Conservation (phyloP, 2,888 invertebrate genomes). For the Raillietiella orientalis region DNA sequence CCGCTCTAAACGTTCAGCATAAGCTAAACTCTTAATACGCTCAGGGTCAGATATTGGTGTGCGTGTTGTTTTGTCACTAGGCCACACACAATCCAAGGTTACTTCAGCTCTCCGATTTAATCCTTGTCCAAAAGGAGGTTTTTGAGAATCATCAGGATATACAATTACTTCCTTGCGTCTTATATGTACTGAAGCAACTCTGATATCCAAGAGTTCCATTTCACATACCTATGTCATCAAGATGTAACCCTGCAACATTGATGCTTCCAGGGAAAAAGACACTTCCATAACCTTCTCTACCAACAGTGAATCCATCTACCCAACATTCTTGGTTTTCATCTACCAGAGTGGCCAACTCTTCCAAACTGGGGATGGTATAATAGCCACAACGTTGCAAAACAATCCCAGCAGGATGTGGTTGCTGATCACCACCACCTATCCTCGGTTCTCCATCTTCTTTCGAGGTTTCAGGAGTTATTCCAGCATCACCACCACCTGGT, state of each 20-base stretch:
- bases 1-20: constrained; percentile 45
- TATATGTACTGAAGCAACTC: constrained; percentile 38
- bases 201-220: no score
- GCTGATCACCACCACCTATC: not conserved
- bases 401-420: constrained; percentile 37
- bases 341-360: constrained; percentile 33
- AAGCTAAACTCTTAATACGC: constrained; percentile 43
- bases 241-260: constrained; percentile 47
- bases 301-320: constrained; percentile 58
- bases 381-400: constrained; percentile 46
- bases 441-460: not conserved
- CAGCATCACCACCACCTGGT: no score
- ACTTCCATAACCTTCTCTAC: constrained; percentile 62
- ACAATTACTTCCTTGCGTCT: constrained; percentile 76
- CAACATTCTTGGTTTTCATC: constrained; percentile 41
- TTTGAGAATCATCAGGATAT: constrained; percentile 60
- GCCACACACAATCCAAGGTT: constrained; percentile 80
- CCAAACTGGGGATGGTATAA: constrained; percentile 56
- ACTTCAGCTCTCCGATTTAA: constrained; percentile 59
- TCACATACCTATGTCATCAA: constrained; percentile 58
- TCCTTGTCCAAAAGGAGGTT: constrained; percentile 56
- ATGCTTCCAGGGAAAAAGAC: constrained; percentile 52
- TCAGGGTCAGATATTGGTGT: constrained; percentile 41
- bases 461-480: constrained; percentile 3
- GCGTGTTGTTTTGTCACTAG: constrained; percentile 46